phyloP scores from a whole-genome alignment of 1,140 invertebrate genomes.

The Drosophila erecta region DNA sequence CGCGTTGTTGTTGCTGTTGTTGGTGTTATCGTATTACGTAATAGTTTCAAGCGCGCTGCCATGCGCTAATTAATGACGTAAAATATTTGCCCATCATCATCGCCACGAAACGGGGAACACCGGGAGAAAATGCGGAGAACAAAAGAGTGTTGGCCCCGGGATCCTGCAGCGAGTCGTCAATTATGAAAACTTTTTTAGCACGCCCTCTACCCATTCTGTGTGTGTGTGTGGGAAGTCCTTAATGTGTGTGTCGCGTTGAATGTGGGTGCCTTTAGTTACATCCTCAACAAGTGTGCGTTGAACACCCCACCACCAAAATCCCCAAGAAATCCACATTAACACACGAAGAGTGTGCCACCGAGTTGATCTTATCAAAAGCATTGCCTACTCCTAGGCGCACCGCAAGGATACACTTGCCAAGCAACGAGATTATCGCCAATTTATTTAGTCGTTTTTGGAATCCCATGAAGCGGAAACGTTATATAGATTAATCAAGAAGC shows the following conservation, averaged over 20 bases:
- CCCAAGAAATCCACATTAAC: conserved; percentile 1
- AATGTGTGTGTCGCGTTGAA: neutral
- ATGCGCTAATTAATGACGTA: conserved; percentile 77
- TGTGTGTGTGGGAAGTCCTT: conserved; percentile 9
- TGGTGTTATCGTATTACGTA: conserved; percentile 72
- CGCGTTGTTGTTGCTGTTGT: conserved; percentile 19
- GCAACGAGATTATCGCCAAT: conserved; percentile 1
- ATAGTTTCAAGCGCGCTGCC: conserved; percentile 66
- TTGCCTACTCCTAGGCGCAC: conserved; percentile 25
- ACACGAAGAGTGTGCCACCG: conserved; percentile 17
- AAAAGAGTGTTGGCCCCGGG: neutral
- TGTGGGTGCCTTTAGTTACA: conserved; percentile 11
- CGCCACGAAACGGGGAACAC: conserved; percentile 9
- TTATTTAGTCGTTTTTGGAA: neutral
- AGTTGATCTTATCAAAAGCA: conserved; percentile 58
- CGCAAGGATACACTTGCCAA: neutral
- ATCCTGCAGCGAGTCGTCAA: conserved; percentile 64
- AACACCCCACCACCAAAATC: neutral
- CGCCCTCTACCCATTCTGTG: conserved; percentile 24
- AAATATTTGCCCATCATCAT: conserved; percentile 71
- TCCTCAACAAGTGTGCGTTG: conserved; percentile 59
- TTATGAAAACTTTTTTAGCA: conserved; percentile 75
- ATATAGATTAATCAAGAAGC: neutral
- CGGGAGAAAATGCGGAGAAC: conserved; percentile 3
- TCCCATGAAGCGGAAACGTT: neutral